Evolutionary conservation across 2,888 invertebrate species (phyloP), one percentile per base, ranked within the genome.

Genomic region (Serripes groenlandicus): DNA sequence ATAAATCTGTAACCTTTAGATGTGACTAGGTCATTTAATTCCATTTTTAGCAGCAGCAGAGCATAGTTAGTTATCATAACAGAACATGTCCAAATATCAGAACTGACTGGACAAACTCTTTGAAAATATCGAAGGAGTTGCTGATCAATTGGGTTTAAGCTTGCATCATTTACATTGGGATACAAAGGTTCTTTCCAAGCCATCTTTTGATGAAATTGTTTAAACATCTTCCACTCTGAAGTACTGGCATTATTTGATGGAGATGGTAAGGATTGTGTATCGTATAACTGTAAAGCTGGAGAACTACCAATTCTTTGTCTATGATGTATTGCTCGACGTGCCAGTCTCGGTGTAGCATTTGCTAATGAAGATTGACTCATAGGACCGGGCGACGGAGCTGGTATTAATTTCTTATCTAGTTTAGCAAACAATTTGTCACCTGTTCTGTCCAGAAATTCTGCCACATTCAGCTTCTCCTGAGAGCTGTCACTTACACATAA

Each of bases 31-130:
- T 79, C 42, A 66, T 72, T 62, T 23, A 92, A 58, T 75, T 90
- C 91, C 62, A 86, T 81, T 21, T 90, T 83, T 26, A 92, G 60
- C 32, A 92, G 77, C 54, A 88, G 69, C 28, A 92, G 64, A 5
- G 85, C 75, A 81, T 91, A 92, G 68, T 90, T 89, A 0, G 88
- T 88, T 26, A 92, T 76, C 35, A 89, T 78, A 52, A 83, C 84
- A n/a, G 91, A 75, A 9, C 84, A 86, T 35, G 74, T 81, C 88
- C 88, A 89, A 52, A 90, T 88, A 37, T 88, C 87, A 18, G 73
- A 60, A 56, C 71, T 83, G 2, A 90, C 81, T 1, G 88, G 80
- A 69, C 90, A 91, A 26, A 88, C 84, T 60, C 88, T 87, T 9
- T 89, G 74, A 34, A 86, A 87, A 69, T 89, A 92, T 35, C 89